Base-by-base conservation (phyloP, 2,797 vertebrate species). In the Hydrophis major region DNA sequence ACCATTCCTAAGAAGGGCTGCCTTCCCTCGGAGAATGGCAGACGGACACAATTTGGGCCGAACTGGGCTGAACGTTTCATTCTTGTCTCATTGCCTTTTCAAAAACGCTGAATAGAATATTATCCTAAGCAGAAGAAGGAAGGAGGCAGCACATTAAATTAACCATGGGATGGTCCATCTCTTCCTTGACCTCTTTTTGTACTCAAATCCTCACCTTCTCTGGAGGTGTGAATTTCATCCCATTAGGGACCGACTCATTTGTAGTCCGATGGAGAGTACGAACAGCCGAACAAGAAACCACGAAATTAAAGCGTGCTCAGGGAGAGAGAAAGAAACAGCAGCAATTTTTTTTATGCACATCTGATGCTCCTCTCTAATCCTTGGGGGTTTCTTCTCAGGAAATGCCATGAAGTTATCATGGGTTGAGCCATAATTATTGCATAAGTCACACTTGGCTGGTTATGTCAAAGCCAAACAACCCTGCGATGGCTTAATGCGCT, bases 11-110 rank as follows among this genome's bases (percentile, higher is more conserved):
- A 86, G 50, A 94, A 87, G 87, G 93, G n/a, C 55, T 3, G 57
- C 50, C 53, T 94, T 37, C 56, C 42, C 56, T n/a, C 0, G 0
- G 86, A 94, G n/a, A 22, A 69, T 1, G 0, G 4, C 28, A 25
- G 12, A 4, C 5, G 59, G 87, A 93, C 93, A 89, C 90, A 74
- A 93, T 93, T 94, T 91, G 93, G 89, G 25, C 56, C 66, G 47
- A 89, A 90, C 89, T 27, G 89, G 74, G 28, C 50, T 47, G 10
- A 8, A 0, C 47, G 6, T 4, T 53, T 37, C 50, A 13, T 47
- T 42, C 87, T 59, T 42, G 5, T 53, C 47, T 22, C 6, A 0
- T 47, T 22, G 0, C 3, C 88, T 60, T 89, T 63, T 0, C 11
- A 66, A 59, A 55, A 86, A 0, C 0, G 0, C 12, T 0, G 55